These are phyloP conservation scores for Etheostoma nigrum DNA, from an alignment of 2,797 vertebrate genomes.

Conservation along the genomic window DNA sequence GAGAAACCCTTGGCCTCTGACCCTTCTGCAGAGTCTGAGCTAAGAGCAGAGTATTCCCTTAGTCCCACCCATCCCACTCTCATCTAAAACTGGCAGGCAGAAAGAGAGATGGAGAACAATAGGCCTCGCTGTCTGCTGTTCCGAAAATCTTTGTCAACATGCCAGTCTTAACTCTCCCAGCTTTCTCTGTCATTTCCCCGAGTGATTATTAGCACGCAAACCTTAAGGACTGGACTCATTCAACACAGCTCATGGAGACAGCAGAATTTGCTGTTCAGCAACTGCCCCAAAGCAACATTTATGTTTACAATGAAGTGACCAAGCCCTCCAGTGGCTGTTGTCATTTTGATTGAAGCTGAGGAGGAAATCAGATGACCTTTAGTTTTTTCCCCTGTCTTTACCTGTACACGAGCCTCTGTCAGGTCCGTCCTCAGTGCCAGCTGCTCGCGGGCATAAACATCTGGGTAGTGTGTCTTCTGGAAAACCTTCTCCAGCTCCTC, in stretches of 20 bases:
- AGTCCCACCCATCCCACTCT: slow-evolving; percentile 74
- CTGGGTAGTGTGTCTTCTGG: slow-evolving; percentile 98
- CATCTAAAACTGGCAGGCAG: slow-evolving; percentile 79
- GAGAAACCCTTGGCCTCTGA: slow-evolving; percentile 82
- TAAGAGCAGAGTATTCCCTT: slow-evolving; percentile 70
- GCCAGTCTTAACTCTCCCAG: slow-evolving; percentile 70
- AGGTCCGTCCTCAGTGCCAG: slow-evolving; percentile 96
- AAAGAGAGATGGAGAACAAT: slow-evolving; percentile 80
- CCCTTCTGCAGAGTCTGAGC: slow-evolving; percentile 72
- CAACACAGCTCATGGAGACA: slow-evolving; percentile 9
- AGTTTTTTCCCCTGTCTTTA: slow-evolving; percentile 61
- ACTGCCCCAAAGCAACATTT: not conserved
- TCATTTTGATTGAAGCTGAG: not conserved
- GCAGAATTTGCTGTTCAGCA: slow-evolving; percentile 3
- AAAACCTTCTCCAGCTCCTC: slow-evolving; percentile 98
- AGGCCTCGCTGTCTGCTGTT: slow-evolving; percentile 73
- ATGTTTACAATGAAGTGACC: slow-evolving; percentile 3
- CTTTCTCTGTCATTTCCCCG: slow-evolving; percentile 56
- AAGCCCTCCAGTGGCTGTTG: not conserved
- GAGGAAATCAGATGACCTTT: not conserved
- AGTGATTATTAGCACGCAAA: slow-evolving; percentile 71
- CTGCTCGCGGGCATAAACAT: slow-evolving; percentile 96
- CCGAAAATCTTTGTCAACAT: slow-evolving; percentile 69
- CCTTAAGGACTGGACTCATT: slow-evolving; percentile 42
- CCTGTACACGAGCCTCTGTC: slow-evolving; percentile 96